These are phyloP conservation scores for Emydura subglobosa DNA, from an alignment of 2,113 vertebrate species.

Conservation along the genomic window DNA sequence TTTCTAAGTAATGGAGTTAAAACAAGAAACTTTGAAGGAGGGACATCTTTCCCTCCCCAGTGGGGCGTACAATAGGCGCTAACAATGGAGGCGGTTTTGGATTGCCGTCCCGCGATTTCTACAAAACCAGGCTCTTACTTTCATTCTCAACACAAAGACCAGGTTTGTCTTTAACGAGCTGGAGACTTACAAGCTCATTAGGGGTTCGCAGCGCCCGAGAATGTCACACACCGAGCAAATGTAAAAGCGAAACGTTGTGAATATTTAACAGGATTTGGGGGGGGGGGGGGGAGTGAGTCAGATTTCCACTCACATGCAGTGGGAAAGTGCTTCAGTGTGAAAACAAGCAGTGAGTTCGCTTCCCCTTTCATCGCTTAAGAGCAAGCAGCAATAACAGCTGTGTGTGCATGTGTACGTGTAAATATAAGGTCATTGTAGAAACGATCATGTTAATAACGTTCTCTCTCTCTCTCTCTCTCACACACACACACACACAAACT, in stretches of 20 bases:
- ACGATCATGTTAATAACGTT: not conserved
- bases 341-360: slow-evolving; percentile 34
- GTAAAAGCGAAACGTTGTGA: slow-evolving; percentile 43
- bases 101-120: slow-evolving; percentile 7
- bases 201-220: slow-evolving; percentile 33
- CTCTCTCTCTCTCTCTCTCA: not conserved
- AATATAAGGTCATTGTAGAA: slow-evolving; percentile 22
- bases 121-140: slow-evolving; percentile 12
- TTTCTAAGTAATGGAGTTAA: not conserved
- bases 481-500: not conserved
- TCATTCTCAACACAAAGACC: slow-evolving; percentile 45
- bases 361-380: not conserved
- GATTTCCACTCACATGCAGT: not conserved
- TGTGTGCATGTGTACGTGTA: not conserved
- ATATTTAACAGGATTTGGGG: slow-evolving; percentile 44
- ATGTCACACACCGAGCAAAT: slow-evolving; percentile 8
- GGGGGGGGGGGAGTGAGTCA: not conserved
- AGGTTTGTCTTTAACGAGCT: slow-evolving; percentile 2
- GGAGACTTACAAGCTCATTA: slow-evolving; percentile 20
- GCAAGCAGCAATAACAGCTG: slow-evolving; percentile 17
- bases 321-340: slow-evolving; percentile 27
- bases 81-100: slow-evolving; percentile 30
- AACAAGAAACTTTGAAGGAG: not conserved
- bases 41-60: not conserved
- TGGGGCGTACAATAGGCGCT: not conserved